Base-by-base conservation (phyloP, 2,888 invertebrate genomes). In the Stenolophus ochropezus region DNA sequence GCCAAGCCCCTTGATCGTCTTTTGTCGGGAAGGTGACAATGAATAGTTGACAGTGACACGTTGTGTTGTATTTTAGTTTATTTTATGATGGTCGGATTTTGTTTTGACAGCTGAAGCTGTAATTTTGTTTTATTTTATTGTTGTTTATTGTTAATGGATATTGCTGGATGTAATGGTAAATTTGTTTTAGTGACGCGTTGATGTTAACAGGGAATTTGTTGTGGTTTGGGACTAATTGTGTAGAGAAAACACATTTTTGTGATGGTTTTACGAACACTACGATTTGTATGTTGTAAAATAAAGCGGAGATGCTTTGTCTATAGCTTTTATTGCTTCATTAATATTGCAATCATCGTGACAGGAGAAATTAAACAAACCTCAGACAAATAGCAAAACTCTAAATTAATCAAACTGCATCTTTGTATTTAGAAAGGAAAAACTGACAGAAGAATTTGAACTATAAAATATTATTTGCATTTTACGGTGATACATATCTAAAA, bases 61-160 rank as follows among this genome's bases (percentile, higher is more conserved):
- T 18, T 11, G 27, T 33, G 65, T 33, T 69, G 33, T 69, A 69
- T 69, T 69, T 69, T 69, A 69, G 18, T 33, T 33, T 27, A 69
- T 69, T 69, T 69, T 69, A 69, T 69, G 65, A 69, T 69, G 65
- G 65, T 33, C 33, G 65, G 65, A 27, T 27, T 69, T 69, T 69
- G 65, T 69, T 69, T 69, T 69, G 33, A 16, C 65, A 69, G 11
- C 8, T 69, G 65, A 27, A 27, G 65, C 18, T 33, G 65, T 69
- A 69, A 69, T 69, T 69, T 69, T 69, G 65, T 69, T 69, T 69
- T 69, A 27, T 69, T 69, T 69, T 69, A 69, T 69, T 69, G 65
- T 69, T 69, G 65, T 69, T 42, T 69, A 69, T 69, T 69, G 65
- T 69, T 69, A 69, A 69, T 69, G 65, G 42, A 18, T 69, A 69